Evolutionary conservation across 2,888 invertebrate genomes (phyloP).

Genomic region (Conistra vaccinii): DNA sequence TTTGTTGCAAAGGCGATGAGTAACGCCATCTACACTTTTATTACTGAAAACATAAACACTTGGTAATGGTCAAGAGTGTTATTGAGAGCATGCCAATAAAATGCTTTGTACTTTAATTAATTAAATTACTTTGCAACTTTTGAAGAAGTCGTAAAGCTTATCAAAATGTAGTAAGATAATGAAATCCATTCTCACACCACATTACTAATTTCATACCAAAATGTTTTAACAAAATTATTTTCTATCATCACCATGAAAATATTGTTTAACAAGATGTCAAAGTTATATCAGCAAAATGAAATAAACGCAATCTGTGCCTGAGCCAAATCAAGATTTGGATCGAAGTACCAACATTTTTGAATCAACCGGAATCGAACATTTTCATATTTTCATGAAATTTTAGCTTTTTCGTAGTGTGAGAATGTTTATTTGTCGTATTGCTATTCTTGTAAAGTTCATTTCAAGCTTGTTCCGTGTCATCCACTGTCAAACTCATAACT

Average conservation of each 20-base stretch:
- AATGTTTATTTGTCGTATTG: constrained; percentile 57
- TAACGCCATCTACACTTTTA: constrained; percentile 9
- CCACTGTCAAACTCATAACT: constrained; percentile 77
- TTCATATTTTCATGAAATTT: constrained; percentile 11
- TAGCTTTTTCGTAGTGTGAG: constrained; percentile 57
- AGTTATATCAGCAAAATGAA: neutral
- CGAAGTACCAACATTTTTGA: neutral
- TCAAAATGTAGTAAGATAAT: constrained; percentile 47
- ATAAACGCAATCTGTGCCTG: neutral
- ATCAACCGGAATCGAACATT: neutral
- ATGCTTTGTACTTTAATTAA: constrained; percentile 30
- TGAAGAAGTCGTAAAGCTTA: neutral
- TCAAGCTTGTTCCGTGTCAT: constrained; percentile 81
- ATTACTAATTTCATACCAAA: constrained; percentile 47
- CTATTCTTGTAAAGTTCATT: constrained; percentile 68
- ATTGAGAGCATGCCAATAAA: constrained; percentile 19
- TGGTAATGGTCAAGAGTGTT: neutral
- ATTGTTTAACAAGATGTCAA: neutral
- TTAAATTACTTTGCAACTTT: constrained; percentile 38
- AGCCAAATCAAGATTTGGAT: neutral
- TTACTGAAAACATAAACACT: constrained; percentile 9
- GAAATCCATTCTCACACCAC: constrained; percentile 63
- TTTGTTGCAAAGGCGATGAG: constrained; percentile 39
- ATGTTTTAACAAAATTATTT: constrained; percentile 22
- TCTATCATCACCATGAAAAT: constrained; percentile 11